These are phyloP conservation scores for Cremastinae sp. DNA, from an alignment of 2,888 invertebrate genomes.

Conservation along the genomic window DNA sequence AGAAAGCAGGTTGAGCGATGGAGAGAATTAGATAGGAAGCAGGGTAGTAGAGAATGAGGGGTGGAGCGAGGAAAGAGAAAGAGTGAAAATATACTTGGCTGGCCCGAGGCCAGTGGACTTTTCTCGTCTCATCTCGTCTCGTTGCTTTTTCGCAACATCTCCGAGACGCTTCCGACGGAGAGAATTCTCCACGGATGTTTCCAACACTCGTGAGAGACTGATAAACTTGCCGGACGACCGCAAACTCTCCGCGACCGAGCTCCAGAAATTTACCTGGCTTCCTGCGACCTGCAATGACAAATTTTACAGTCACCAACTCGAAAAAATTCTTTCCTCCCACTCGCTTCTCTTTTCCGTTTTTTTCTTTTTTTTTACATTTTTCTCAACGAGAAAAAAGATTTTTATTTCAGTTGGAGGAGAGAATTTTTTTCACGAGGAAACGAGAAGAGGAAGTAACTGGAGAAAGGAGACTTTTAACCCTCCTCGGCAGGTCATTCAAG, in stretches of 20 bases:
- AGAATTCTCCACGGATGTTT: constrained; percentile 11
- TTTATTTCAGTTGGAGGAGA: too few species aligned
- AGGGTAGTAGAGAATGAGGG: not conserved
- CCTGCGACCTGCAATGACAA: constrained; percentile 19
- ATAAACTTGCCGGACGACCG: constrained; percentile 37
- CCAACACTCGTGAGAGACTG: constrained; percentile 32
- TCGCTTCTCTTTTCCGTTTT: too few species aligned
- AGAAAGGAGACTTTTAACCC: constrained; percentile 1
- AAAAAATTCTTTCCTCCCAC: constrained; percentile 20
- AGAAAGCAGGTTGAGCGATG: not conserved
- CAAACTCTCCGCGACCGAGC: constrained; percentile 20
- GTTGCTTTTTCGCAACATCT: constrained; percentile 19
- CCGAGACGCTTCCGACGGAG: constrained; percentile 28
- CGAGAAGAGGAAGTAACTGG: not conserved
- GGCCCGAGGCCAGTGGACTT: constrained; percentile 13
- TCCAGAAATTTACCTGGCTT: constrained; percentile 38
- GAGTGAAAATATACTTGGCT: constrained; percentile 12
- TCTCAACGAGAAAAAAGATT: too few species aligned
- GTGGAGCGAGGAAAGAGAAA: constrained; percentile 9
- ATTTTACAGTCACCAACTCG: constrained; percentile 13
- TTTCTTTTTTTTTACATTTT: too few species aligned
- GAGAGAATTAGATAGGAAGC: not conserved
- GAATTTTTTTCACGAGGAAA: not conserved
- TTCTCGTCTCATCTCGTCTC: constrained; percentile 27
- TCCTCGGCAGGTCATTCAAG: too few species aligned